A percentile compares a stretch with the other conserved stretches of the same genome.
Conservation (phyloP, 2,113 vertebrate genomes). For the Centropus bengalensis region DNA sequence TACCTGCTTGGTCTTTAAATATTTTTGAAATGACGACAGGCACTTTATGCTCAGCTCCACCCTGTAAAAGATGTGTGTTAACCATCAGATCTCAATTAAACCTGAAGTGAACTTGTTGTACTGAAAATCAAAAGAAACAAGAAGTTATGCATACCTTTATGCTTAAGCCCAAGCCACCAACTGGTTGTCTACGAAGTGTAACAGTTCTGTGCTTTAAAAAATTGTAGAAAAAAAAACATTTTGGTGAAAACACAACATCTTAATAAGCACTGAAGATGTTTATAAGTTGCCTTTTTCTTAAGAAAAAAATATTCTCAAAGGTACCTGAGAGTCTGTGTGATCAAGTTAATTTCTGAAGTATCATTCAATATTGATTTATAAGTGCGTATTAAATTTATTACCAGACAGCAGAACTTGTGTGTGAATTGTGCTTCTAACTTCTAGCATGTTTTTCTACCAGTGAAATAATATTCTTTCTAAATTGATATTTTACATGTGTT, state of each 20-base stretch:
- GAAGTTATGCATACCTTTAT: conserved; percentile 86
- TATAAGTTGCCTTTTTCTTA: not conserved
- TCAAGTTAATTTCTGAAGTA: not conserved
- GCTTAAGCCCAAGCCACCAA: conserved; percentile 92
- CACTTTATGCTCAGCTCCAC: conserved; percentile 92
- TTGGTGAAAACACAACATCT: conserved; percentile 67
- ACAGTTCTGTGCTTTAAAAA: conserved; percentile 99
- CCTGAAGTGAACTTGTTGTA: not conserved
- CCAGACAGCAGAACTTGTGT: not conserved
- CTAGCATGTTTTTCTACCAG: not conserved
- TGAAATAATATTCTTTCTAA: not conserved
- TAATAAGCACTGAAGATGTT: not conserved
- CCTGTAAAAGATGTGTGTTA: conserved; percentile 78
- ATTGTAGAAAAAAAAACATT: conserved; percentile 76
- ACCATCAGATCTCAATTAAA: not conserved
- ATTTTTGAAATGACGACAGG: conserved; percentile 96
- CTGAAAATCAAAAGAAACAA: not conserved
- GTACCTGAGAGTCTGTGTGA: not conserved
- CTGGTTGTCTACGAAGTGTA: conserved; percentile 89
- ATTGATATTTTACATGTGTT: not conserved
- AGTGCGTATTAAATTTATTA: not conserved
- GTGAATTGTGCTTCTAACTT: not conserved
- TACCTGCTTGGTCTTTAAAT: conserved; percentile 95
- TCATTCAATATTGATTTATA: not conserved
- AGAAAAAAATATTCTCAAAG: not conserved